Base-by-base conservation (phyloP, 2,888 invertebrate species). In the Lasioglossum lativentre region DNA sequence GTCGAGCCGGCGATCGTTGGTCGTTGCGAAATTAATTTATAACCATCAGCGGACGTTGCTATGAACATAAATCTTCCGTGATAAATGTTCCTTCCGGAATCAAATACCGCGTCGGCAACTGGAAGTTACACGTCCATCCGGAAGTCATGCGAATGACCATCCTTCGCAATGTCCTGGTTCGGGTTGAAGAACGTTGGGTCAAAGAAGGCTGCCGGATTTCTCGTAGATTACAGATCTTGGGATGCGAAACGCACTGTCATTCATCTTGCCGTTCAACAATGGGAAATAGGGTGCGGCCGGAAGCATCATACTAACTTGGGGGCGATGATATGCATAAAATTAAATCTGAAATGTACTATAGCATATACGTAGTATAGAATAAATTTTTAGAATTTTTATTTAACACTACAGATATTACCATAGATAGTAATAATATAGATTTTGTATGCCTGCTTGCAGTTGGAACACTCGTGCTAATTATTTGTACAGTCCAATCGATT, bases 1-100 rank as follows among this genome's bases (percentile, higher is more conserved):
- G 63, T 30, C 34, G 47, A 19, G 19, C 38, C 56, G 42, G 19
- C 34, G 30, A 63, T 16, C 27, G 66, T 68, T 14, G 40, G 52
- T 45, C 76, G 85, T 80, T 78, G 40, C 52, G 71, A 85, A 85
- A 85, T 86, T 86, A 86, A 86, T 86, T 86, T 86, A 86, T 81
- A 86, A 86, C 85, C 85, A 85, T 81, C 86, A 80, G 68, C 77
- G 71, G 23, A 5, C 63, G 71, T 81, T 78, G 63, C 45, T 30
- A 23, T 0, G 79, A 82, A 76, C 79, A 86, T 86, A 86, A 86
- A 86, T 86, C 86, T 82, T 16, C 63, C 38, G 79, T 86, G 86
- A 86, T 79, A 82, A 86, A 86, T 86, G 86, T 66, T 77, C 76
- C 2, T 5, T 52, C 42, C 23, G 63, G 71, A 86, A 82, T 86